Conservation (phyloP, 2,888 invertebrate genomes). For the Epirrhoe alternata region DNA sequence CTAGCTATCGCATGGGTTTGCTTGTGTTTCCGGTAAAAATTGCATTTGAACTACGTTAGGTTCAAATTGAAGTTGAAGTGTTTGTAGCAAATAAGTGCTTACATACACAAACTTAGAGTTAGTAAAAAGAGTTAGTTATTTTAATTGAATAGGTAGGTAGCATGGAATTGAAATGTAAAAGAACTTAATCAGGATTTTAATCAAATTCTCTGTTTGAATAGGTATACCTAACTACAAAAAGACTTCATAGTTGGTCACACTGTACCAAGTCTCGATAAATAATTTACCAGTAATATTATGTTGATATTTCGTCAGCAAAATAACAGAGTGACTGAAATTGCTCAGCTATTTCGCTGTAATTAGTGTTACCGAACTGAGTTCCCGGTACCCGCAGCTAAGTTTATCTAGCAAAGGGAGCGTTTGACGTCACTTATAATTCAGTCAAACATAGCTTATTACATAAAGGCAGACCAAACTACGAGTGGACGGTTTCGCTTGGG, state of each 20-base stretch:
- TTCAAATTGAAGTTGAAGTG: no score
- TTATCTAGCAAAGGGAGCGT: conserved; percentile 31
- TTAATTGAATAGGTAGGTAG: no score
- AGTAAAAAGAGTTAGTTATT: no score
- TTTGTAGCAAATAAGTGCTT: no score
- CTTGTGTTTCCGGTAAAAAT: neutral
- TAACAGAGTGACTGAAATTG: conserved; percentile 1
- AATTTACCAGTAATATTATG: neutral
- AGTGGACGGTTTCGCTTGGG: conserved; percentile 34
- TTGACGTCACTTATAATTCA: conserved; percentile 37
- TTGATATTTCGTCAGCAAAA: neutral
- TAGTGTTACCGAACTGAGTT: conserved; percentile 21
- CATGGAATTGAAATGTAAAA: no score
- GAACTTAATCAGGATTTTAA: no score
- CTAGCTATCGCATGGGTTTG: neutral
- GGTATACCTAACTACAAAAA: no score
- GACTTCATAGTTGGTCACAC: no score
- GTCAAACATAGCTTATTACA: conserved; percentile 41
- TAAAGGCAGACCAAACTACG: conserved; percentile 34
- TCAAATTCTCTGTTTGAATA: no score
- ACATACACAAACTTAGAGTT: no score
- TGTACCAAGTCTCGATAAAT: neutral
- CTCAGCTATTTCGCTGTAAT: conserved; percentile 22
- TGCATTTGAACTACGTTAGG: no score
- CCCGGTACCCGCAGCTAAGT: conserved; percentile 21